Conservation (phyloP, 92 coral and sea anemone species). For the Plumapathes pennacea region DNA sequence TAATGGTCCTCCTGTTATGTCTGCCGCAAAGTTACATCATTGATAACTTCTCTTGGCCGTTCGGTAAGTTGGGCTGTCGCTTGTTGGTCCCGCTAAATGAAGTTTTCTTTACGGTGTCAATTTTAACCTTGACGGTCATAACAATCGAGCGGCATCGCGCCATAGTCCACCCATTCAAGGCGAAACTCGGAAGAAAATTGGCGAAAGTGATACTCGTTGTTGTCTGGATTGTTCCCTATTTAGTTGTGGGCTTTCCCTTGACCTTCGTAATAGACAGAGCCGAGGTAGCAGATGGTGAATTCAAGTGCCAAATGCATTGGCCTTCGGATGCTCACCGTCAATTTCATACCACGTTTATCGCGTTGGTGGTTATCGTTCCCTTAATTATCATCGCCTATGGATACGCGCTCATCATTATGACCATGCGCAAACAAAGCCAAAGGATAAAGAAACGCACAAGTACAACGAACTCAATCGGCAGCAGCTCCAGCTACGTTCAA, state of each 20-base stretch:
- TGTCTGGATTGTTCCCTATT: constrained; percentile 70
- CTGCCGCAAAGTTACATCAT: constrained; percentile 62
- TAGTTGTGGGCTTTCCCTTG: constrained; percentile 74
- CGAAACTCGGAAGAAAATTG: constrained; percentile 36
- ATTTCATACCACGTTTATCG: constrained; percentile 67
- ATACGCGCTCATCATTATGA: constrained; percentile 53
- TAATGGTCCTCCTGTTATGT: constrained; percentile 69
- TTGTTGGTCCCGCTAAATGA: constrained; percentile 69
- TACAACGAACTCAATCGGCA: constrained; percentile 28
- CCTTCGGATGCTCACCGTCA: constrained; percentile 54
- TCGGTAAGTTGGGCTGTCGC: constrained; percentile 70
- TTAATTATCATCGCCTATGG: constrained; percentile 66
- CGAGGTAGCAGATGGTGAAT: constrained; percentile 33
- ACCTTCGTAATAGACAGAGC: constrained; percentile 65
- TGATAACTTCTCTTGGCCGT: constrained; percentile 78
- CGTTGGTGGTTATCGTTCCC: constrained; percentile 60
- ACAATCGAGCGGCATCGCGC: constrained; percentile 77
- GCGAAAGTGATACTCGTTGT: constrained; percentile 61
- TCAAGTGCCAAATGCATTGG: constrained; percentile 62
- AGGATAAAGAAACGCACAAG: constrained; percentile 40
- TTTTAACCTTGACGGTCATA: constrained; percentile 68
- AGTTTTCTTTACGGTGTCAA: constrained; percentile 82
- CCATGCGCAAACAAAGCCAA: constrained; percentile 56
- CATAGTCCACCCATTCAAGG: constrained; percentile 71
- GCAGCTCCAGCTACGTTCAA: constrained; percentile 23